phyloP scores from a whole-genome alignment of 2,113 vertebrate genomes.

The Chionodraco myersi region DNA sequence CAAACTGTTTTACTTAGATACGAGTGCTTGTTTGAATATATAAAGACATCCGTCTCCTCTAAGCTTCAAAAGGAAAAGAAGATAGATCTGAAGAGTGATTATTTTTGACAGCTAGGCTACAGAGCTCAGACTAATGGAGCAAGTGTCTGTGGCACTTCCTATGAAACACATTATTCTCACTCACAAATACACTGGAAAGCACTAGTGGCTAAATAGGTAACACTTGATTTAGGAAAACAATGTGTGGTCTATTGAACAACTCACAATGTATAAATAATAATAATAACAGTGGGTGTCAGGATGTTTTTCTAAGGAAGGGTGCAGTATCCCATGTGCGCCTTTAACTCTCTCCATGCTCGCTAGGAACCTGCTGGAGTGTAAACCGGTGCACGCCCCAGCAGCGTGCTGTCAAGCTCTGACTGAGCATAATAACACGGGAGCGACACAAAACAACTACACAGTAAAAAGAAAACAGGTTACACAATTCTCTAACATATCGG shows the following conservation, averaged over 20 bases:
- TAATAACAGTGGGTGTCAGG: not conserved
- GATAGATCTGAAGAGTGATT: slow-evolving; percentile 11
- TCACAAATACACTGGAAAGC: not conserved
- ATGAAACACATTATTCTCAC: slow-evolving; percentile 46
- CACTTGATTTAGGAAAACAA: not conserved
- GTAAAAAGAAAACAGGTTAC: slow-evolving; percentile 23
- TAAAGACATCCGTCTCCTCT: not conserved
- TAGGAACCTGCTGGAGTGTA: slow-evolving; percentile 5
- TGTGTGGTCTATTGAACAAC: not conserved
- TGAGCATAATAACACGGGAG: slow-evolving; percentile 44
- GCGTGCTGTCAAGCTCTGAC: slow-evolving; percentile 50
- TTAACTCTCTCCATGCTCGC: not conserved
- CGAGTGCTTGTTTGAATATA: not conserved
- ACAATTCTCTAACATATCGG: not conserved
- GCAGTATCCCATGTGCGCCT: slow-evolving; percentile 27
- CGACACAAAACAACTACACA: slow-evolving; percentile 25
- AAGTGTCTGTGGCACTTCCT: slow-evolving; percentile 46
- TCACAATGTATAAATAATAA: not conserved
- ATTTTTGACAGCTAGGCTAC: slow-evolving; percentile 30
- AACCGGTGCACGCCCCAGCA: slow-evolving; percentile 70
- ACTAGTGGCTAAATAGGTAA: not conserved
- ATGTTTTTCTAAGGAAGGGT: not conserved
- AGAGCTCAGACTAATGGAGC: slow-evolving; percentile 35
- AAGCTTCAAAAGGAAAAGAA: slow-evolving; percentile 3
- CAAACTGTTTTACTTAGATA: not conserved